Evolutionary conservation across 2,888 invertebrate genomes (phyloP).

Genomic region (Polylopha cassiicola): DNA sequence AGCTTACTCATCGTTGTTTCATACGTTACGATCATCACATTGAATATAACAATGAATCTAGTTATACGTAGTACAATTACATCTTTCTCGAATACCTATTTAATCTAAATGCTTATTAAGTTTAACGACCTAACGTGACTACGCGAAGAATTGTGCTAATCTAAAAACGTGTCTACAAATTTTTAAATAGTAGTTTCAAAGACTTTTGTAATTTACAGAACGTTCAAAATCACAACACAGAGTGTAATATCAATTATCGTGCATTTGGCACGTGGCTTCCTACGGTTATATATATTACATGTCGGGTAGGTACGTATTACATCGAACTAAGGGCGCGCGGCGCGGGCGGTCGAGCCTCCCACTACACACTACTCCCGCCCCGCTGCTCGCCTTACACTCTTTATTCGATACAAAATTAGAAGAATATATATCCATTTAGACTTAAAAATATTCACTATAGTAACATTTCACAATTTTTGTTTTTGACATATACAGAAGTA

Average conservation of each 20-base stretch:
- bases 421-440: constrained; percentile 76
- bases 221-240: constrained; percentile 78
- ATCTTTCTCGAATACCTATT: constrained; percentile 62
- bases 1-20: constrained; percentile 66
- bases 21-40: constrained; percentile 67
- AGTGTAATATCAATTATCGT: constrained; percentile 77
- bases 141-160: constrained; percentile 77
- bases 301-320: constrained; percentile 56
- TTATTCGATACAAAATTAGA: constrained; percentile 74
- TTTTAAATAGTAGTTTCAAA: constrained; percentile 63
- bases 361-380: constrained; percentile 29
- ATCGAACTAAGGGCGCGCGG: constrained; percentile 28
- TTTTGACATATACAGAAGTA: constrained; percentile 62
- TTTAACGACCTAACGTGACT: constrained; percentile 68
- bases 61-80: constrained; percentile 64
- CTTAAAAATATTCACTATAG: constrained; percentile 70
- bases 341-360: constrained; percentile 1
- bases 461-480: constrained; percentile 50
- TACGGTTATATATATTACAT: constrained; percentile 55
- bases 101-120: constrained; percentile 69
- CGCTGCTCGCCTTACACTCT: constrained; percentile 43
- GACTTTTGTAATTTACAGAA: constrained; percentile 75
- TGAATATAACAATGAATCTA: constrained; percentile 70
- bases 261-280: constrained; percentile 66
- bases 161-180: constrained; percentile 73